Conservation (phyloP, 1,140 invertebrate species). For the Mya arenaria region DNA sequence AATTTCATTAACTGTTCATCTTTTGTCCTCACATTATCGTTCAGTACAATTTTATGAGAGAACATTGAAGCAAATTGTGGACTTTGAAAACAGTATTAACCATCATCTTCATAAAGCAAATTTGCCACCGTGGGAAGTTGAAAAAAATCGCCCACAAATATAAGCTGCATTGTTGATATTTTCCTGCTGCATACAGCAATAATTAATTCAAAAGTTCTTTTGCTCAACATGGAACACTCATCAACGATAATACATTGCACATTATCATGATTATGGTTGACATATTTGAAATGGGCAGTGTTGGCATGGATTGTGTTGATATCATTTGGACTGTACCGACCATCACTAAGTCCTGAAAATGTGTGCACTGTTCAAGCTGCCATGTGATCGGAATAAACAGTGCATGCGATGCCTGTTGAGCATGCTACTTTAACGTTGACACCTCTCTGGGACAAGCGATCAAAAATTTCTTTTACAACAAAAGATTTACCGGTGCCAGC, state of each 20-base stretch:
- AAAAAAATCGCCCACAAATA: conserved; percentile 49
- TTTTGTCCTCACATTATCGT: not conserved
- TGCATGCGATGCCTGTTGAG: conserved; percentile 12
- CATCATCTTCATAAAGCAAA: conserved; percentile 28
- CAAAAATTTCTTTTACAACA: not conserved
- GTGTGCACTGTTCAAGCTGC: conserved; percentile 1
- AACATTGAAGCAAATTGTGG: conserved; percentile 13
- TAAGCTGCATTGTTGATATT: conserved; percentile 29
- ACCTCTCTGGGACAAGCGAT: not conserved
- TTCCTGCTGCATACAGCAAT: not conserved
- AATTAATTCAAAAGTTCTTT: not conserved
- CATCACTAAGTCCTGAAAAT: conserved; percentile 5
- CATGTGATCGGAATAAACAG: not conserved
- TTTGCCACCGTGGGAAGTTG: conserved; percentile 53
- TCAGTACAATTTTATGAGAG: conserved; percentile 29
- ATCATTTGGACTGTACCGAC: not conserved
- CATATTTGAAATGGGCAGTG: not conserved
- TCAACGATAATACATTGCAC: conserved; percentile 5
- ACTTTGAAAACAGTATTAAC: conserved; percentile 44
- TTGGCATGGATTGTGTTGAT: not conserved
- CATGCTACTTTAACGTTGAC: not conserved
- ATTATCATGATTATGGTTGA: not conserved
- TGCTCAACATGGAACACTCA: conserved; percentile 21
- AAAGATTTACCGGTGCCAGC: conserved; percentile 7
- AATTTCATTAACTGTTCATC: not conserved